Conservation (phyloP, 37 sponge, comb jelly and placozoan genomes). For the Agelas oroides region DNA sequence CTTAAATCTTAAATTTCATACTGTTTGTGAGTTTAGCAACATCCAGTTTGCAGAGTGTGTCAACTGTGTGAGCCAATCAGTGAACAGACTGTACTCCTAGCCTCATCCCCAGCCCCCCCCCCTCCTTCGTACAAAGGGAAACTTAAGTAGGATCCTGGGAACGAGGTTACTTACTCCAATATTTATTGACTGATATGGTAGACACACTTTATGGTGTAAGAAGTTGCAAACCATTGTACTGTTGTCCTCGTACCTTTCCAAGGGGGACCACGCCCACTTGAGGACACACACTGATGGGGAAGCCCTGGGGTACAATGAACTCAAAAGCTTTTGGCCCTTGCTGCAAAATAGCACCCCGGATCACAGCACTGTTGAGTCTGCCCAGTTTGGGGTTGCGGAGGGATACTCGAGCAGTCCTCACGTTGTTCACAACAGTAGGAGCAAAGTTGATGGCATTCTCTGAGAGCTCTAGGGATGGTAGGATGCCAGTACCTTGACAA, state of each 20-base stretch:
- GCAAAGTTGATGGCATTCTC: conserved; percentile 67
- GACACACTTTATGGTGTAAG: too few species aligned
- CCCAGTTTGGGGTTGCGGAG: conserved; percentile 46
- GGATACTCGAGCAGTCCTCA: conserved; percentile 25
- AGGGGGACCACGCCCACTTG: conserved; percentile 58
- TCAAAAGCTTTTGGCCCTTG: conserved; percentile 63
- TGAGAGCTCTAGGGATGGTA: conserved; percentile 73
- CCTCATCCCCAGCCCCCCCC: too few species aligned
- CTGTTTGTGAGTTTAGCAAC: too few species aligned
- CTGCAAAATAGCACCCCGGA: conserved; percentile 41
- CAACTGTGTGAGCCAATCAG: too few species aligned
- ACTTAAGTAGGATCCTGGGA: too few species aligned
- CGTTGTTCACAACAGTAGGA: conserved; percentile 62
- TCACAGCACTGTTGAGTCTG: conserved; percentile 39
- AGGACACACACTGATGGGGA: conserved; percentile 76
- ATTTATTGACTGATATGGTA: too few species aligned
- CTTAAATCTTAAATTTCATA: too few species aligned
- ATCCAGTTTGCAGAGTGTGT: too few species aligned
- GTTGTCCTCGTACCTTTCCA: conserved; percentile 23
- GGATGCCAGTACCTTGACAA: conserved; percentile 73
- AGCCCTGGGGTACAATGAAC: conserved; percentile 66
- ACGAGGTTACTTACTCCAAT: too few species aligned
- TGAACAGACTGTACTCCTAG: too few species aligned
- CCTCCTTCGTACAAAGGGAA: too few species aligned
- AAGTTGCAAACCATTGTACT: too few species aligned